These are phyloP conservation scores for Xenopus petersii DNA, from an alignment of 2,797 vertebrate genomes.

Conservation along the genomic window DNA sequence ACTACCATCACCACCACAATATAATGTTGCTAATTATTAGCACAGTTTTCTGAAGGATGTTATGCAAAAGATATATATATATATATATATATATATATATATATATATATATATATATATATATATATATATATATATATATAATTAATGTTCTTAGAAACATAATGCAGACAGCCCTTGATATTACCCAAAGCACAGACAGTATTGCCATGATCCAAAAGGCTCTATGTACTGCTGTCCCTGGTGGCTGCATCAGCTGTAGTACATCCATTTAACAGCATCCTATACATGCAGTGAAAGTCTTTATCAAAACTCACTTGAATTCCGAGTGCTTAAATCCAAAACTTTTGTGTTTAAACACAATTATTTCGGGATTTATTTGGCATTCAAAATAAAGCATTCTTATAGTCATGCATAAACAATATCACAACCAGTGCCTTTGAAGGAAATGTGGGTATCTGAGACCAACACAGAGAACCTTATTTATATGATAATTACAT, in stretches of 20 bases:
- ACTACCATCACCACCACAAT: too few relatives aligned
- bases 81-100: too few relatives aligned
- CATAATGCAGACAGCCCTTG: not conserved
- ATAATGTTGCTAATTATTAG: constrained; percentile 8
- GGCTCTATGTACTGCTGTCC: not conserved
- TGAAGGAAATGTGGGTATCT: constrained; percentile 52
- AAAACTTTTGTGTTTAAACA: constrained; percentile 24
- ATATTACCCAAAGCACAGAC: not conserved
- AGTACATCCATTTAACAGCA: not conserved
- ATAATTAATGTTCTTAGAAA: constrained; percentile 8
- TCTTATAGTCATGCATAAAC: constrained; percentile 54
- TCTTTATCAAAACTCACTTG: constrained; percentile 13
- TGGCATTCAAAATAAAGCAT: constrained; percentile 38
- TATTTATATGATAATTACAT: constrained; percentile 67
- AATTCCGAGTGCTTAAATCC: constrained; percentile 12
- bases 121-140: too few relatives aligned
- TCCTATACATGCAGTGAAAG: not conserved
- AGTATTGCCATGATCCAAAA: constrained; percentile 4
- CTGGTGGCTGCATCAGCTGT: not conserved
- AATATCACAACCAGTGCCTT: constrained; percentile 53
- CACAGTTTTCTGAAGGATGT: not conserved
- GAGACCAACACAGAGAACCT: constrained; percentile 59
- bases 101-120: too few relatives aligned
- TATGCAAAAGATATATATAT: not conserved
- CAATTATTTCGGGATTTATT: constrained; percentile 32